A percentile compares a stretch with the other conserved stretches of the same genome.
Evolutionary conservation across 2,888 invertebrate genomes (phyloP).

Genomic region (Xylota segnis): DNA sequence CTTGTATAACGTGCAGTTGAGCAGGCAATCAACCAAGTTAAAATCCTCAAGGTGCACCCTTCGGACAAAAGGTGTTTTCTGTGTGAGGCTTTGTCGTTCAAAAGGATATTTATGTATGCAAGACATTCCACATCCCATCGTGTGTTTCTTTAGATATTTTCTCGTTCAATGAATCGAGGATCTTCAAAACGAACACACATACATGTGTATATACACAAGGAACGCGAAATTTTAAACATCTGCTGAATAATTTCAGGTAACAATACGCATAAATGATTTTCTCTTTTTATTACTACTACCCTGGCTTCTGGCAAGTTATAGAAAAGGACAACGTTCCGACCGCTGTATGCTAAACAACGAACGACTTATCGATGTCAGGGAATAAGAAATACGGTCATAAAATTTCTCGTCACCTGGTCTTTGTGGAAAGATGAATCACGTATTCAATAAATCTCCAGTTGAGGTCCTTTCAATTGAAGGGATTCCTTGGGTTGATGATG

Average conservation of each 20-base stretch:
- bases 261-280: constrained; percentile 41
- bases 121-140: constrained; percentile 19
- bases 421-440: constrained; percentile 59
- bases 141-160: constrained; percentile 23
- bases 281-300: constrained; percentile 9
- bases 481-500: background rate
- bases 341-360: constrained; percentile 47
- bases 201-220: too few relatives aligned
- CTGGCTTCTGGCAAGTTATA: constrained; percentile 36
- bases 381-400: constrained; percentile 36
- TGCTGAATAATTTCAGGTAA: constrained; percentile 51
- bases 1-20: constrained; percentile 27
- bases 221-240: constrained; percentile 55
- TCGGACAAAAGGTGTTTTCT: constrained; percentile 55
- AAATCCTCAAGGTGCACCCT: constrained; percentile 58
- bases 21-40: constrained; percentile 26
- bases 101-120: constrained; percentile 34
- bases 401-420: constrained; percentile 49
- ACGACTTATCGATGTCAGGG: constrained; percentile 37
- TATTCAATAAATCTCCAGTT: constrained; percentile 33
- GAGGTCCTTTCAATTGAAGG: constrained; percentile 12
- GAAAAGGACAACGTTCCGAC: constrained; percentile 37
- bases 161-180: constrained; percentile 31
- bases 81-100: constrained; percentile 23
- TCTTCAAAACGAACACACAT: constrained; percentile 1